Evolutionary conservation across 1,140 invertebrate species (phyloP).

Genomic region (Nylanderia fulva): DNA sequence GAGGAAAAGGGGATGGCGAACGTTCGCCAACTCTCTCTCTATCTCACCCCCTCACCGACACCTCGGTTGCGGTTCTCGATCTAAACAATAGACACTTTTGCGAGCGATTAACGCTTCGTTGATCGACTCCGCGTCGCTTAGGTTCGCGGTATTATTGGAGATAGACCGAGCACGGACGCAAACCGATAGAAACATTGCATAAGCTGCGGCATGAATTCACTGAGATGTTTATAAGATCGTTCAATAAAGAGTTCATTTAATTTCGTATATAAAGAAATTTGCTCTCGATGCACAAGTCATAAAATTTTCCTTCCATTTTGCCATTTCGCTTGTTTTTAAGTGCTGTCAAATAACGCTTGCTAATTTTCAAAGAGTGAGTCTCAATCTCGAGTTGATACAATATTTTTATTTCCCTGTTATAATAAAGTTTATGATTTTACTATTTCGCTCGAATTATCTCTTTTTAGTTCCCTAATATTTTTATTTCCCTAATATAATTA

Average conservation of each 20-base stretch:
- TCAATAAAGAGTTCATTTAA: too few relatives aligned
- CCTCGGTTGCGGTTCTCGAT: not conserved
- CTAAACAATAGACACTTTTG: slow-evolving; percentile 10
- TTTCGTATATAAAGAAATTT: too few relatives aligned
- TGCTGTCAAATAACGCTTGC: too few relatives aligned
- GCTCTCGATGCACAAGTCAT: too few relatives aligned
- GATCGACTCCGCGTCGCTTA: not conserved
- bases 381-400: not conserved
- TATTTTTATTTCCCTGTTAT: too few relatives aligned
- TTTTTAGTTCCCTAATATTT: too few relatives aligned
- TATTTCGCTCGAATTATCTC: too few relatives aligned
- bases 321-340: not conserved
- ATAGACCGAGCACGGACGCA: not conserved
- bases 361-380: not conserved
- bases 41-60: not conserved
- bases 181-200: not conserved
- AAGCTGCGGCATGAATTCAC: not conserved
- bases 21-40: slow-evolving; percentile 16
- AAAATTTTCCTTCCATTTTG: not conserved
- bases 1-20: not conserved
- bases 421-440: too few relatives aligned
- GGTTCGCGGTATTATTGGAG: not conserved
- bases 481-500: too few relatives aligned
- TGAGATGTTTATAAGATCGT: too few relatives aligned
- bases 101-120: not conserved